A percentile compares a stretch with the other conserved stretches of the same genome.
phyloP scores from a whole-genome alignment of 2,888 invertebrate species.

The Watsonalla cultraria region DNA sequence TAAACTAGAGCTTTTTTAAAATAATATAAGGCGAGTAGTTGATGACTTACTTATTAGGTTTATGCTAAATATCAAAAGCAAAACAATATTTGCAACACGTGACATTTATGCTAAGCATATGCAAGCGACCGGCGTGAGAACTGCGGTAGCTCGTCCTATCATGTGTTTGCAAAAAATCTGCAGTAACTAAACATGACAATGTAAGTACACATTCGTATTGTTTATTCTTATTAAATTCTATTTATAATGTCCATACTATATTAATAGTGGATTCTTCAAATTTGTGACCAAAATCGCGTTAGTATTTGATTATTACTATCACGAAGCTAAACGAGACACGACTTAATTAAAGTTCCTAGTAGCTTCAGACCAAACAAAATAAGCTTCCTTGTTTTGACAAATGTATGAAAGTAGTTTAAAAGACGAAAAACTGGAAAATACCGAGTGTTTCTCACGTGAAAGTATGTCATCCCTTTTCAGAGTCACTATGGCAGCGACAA shows the following conservation, averaged over 20 bases:
- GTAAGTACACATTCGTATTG: background rate
- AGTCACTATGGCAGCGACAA: constrained; percentile 31
- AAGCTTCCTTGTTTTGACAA: background rate
- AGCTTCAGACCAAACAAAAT: background rate
- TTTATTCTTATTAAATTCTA: too few species aligned
- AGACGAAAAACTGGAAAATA: constrained; percentile 29
- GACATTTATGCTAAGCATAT: background rate
- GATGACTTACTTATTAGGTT: too few species aligned
- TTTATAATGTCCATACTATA: too few species aligned
- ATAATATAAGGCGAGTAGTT: too few species aligned
- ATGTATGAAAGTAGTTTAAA: constrained; percentile 4
- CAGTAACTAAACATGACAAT: background rate
- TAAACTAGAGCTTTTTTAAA: too few species aligned
- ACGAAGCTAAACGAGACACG: too few species aligned
- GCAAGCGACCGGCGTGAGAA: background rate
- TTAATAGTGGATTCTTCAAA: too few species aligned
- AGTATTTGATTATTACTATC: too few species aligned
- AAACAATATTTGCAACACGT: background rate
- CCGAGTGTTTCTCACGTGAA: constrained; percentile 28
- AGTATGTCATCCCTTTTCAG: constrained; percentile 57
- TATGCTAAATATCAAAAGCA: background rate
- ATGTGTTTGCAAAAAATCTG: background rate
- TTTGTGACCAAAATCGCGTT: too few species aligned
- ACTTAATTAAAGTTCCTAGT: background rate
- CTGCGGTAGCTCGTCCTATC: background rate